Base-by-base conservation (phyloP, 2,797 vertebrate genomes). In the Acrossocheilus fasciatus region DNA sequence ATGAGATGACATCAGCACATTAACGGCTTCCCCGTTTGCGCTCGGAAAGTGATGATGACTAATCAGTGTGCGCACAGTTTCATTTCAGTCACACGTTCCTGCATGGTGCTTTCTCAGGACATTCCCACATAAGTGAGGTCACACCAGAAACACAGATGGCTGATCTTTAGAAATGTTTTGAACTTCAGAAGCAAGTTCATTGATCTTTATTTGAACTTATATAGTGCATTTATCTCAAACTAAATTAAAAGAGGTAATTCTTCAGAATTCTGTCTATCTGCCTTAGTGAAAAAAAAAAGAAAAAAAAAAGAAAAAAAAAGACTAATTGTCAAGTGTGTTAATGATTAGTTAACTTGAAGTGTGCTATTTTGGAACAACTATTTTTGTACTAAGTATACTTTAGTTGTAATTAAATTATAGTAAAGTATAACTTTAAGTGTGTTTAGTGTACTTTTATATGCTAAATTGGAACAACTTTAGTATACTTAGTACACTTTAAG, bases 71-170 rank as follows among this genome's bases (percentile, higher is more conserved):
- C 78, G 81, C 73, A 57, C 88, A 72, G 86, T 88, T 86, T 83
- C 39, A 59, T 81, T 62, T 75, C 83, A 85, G 83, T 90, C 87
- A 84, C 88, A 87, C 34, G 81, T 79, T 43, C 69, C 87, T 88
- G 77, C n/a, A 23, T 50, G 59, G 84, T 9, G 47, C 70, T 75
- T 84, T 88, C 89, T 89, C 75, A 50, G 79, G 89, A 89, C 86
- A 87, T 89, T 90, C 86, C 89, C 85, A 88, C 86, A 20, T 87
- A 86, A 72, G 80, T 85, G 84, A 90, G 83, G 70, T 75, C 88
- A 87, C 88, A 87, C 83, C 83, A 82, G 68, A 15, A 52, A 66
- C 72, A 79, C 90, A 91, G 90, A 90, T 91, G 90, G 89, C 85
- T 54, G 62, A 73, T 79, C 82, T 89, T 89, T 68, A 82, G 23